phyloP scores from a whole-genome alignment of 1,140 invertebrate species.

The Hormaphis cornu region DNA sequence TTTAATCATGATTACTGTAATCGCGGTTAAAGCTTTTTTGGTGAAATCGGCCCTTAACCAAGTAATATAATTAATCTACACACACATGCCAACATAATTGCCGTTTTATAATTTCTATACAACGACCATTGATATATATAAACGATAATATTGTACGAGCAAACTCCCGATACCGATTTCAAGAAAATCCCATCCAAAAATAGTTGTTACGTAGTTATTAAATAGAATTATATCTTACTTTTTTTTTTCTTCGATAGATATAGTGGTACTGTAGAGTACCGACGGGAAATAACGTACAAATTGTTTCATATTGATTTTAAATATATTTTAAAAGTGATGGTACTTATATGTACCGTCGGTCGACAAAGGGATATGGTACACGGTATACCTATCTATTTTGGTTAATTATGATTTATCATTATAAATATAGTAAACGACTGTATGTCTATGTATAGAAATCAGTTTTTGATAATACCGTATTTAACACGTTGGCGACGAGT shows the following conservation, averaged over 20 bases:
- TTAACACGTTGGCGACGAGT: no score
- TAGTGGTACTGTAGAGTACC: neutral
- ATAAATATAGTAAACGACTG: no score
- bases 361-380: neutral
- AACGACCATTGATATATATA: neutral
- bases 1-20: no score
- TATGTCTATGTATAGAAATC: no score
- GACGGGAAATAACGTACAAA: neutral
- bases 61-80: neutral
- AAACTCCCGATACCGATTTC: neutral
- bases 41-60: no score
- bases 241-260: neutral
- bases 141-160: neutral
- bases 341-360: neutral
- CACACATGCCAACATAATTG: neutral
- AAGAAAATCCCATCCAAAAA: neutral
- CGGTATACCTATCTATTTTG: no score
- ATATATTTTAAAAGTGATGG: neutral
- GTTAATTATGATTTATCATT: no score
- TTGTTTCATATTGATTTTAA: neutral
- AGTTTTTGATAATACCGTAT: no score
- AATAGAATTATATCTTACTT: neutral
- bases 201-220: neutral
- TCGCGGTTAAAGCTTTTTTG: no score
- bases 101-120: neutral